Evolutionary conservation across 2,888 invertebrate genomes (phyloP).

Genomic region (Trachelus troglodyta): DNA sequence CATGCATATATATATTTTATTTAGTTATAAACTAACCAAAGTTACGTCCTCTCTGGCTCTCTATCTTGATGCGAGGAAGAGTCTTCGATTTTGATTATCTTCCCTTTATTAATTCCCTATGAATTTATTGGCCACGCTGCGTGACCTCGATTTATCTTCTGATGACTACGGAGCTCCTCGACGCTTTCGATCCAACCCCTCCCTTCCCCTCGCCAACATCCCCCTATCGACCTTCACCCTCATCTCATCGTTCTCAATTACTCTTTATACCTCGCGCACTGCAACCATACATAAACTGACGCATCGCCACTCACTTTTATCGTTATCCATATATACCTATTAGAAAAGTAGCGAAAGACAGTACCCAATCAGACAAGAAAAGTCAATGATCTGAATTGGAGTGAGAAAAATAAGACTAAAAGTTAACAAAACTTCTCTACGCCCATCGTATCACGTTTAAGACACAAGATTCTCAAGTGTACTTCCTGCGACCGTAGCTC

Average conservation of each 20-base stretch:
- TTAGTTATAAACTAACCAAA: not conserved
- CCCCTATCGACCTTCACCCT: slow-evolving; percentile 13
- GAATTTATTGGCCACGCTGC: slow-evolving; percentile 5
- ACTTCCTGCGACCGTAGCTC: not conserved
- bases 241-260: slow-evolving; percentile 2
- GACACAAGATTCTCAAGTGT: not conserved
- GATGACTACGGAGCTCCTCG: not conserved
- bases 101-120: slow-evolving; percentile 18
- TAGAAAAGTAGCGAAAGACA: not conserved
- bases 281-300: not conserved
- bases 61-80: slow-evolving; percentile 7
- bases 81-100: slow-evolving; percentile 18
- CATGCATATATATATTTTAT: not conserved
- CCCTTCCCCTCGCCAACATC: slow-evolving; percentile 8
- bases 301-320: not conserved
- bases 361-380: not conserved
- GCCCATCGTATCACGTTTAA: not conserved
- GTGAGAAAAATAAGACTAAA: not conserved
- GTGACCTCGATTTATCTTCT: slow-evolving; percentile 1
- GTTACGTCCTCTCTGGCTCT: not conserved
- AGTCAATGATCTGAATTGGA: not conserved
- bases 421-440: not conserved
- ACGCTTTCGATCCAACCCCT: slow-evolving; percentile 16
- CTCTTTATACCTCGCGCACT: not conserved
- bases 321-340: not conserved